Conservation (phyloP, 2,797 vertebrate genomes). For the Loriculus beryllinus region DNA sequence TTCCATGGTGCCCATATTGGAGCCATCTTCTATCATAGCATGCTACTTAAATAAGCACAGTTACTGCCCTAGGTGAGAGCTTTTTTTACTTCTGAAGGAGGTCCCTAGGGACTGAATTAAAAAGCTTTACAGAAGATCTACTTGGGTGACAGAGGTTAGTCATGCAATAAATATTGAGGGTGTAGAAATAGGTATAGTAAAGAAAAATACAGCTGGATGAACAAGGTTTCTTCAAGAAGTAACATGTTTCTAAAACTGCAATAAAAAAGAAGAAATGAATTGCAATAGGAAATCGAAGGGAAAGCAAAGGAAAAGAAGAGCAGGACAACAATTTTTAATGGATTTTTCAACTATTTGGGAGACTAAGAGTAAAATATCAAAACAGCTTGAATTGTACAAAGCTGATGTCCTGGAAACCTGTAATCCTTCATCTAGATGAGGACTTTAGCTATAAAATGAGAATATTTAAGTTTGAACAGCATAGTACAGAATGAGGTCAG, state of each 20-base stretch:
- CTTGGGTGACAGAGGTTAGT: background rate
- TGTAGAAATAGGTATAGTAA: background rate
- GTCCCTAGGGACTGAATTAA: background rate
- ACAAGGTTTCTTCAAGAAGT: background rate
- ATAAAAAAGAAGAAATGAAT: background rate
- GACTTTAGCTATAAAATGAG: background rate
- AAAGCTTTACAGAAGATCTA: background rate
- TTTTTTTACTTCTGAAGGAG: background rate
- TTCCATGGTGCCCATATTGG: accelerated
- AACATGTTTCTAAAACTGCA: background rate
- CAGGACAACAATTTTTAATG: background rate
- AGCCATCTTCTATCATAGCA: background rate
- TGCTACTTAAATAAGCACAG: background rate
- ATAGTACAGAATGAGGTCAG: slow-evolving; percentile 9
- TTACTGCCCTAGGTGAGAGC: background rate
- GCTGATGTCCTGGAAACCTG: background rate
- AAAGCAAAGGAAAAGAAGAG: background rate
- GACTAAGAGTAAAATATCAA: background rate
- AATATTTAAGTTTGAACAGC: background rate
- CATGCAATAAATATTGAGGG: background rate
- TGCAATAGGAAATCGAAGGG: background rate
- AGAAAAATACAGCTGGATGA: background rate
- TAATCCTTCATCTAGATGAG: background rate
- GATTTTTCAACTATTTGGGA: background rate
- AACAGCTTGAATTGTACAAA: background rate